Conservation (phyloP, 2,888 invertebrate species). For the Megastigmus dorsalis region DNA sequence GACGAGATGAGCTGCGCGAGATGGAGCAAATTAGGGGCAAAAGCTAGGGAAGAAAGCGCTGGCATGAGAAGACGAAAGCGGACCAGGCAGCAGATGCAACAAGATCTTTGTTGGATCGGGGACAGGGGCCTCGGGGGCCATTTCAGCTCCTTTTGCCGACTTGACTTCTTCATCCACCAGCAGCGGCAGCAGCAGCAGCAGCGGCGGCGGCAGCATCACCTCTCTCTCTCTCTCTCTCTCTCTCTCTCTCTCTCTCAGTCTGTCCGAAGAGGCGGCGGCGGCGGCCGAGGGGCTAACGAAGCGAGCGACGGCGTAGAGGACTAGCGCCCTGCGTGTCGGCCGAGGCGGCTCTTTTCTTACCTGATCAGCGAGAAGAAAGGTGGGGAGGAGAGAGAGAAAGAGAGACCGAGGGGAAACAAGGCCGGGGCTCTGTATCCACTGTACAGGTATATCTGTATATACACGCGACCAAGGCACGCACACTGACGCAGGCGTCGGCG, state of each 20-base stretch:
- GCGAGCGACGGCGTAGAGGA: slow-evolving; percentile 65
- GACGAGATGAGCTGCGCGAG: neutral
- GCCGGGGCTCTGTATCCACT: too few species aligned
- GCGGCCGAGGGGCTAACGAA: slow-evolving; percentile 67
- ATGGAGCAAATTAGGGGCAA: too few species aligned
- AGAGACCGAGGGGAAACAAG: slow-evolving; percentile 13
- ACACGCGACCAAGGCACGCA: neutral
- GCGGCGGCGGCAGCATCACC: too few species aligned
- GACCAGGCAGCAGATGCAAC: too few species aligned
- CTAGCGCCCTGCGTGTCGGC: slow-evolving; percentile 74
- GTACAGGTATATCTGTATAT: neutral
- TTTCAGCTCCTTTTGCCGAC: slow-evolving; percentile 44
- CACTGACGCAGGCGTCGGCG: too few species aligned
- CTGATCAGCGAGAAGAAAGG: slow-evolving; percentile 57
- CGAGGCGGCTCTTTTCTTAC: slow-evolving; percentile 74
- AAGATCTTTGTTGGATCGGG: too few species aligned
- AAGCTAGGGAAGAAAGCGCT: too few species aligned
- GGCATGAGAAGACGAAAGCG: neutral
- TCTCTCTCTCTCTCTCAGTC: too few species aligned
- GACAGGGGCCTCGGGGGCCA: slow-evolving; percentile 42
- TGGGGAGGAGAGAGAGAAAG: neutral
- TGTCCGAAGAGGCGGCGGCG: too few species aligned
- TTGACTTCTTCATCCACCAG: slow-evolving; percentile 60
- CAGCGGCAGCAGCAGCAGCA: too few species aligned
- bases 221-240: too few species aligned